Percentiles rank a stretch among this genome's conserved stretches.
phyloP scores from a whole-genome alignment of 2,888 invertebrate genomes.

The Esperia sulphurella region DNA sequence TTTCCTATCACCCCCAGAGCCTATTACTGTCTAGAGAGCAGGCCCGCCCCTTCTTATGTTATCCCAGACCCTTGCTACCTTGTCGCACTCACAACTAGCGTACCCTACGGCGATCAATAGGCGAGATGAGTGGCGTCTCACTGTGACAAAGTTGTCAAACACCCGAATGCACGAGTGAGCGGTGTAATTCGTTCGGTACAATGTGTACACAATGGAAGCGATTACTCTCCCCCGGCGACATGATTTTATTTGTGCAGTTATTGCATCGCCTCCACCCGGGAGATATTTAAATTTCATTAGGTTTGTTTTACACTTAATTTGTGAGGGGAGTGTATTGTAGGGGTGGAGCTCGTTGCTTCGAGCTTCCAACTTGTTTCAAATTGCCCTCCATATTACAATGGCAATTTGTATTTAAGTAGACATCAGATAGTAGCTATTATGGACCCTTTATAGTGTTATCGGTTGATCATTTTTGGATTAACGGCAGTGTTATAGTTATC shows the following conservation, averaged over 20 bases:
- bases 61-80: constrained; percentile 46
- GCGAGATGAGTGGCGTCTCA: constrained; percentile 22
- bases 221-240: constrained; percentile 73
- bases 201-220: constrained; percentile 72
- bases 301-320: constrained; percentile 80
- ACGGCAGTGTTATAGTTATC: constrained; percentile 7
- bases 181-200: constrained; percentile 53
- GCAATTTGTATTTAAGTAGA: constrained; percentile 70
- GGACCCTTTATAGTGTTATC: constrained; percentile 45
- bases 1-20: constrained; percentile 69
- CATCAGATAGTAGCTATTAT: constrained; percentile 50
- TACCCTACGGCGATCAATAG: constrained; percentile 9
- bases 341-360: constrained; percentile 63
- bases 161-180: too few species aligned
- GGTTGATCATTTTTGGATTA: constrained; percentile 9
- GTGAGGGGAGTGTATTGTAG: constrained; percentile 66
- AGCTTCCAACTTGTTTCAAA: constrained; percentile 57
- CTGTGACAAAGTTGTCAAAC: constrained; percentile 55
- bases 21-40: constrained; percentile 67
- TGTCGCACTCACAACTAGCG: constrained; percentile 41
- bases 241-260: constrained; percentile 77
- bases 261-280: constrained; percentile 68
- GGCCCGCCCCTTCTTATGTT: constrained; percentile 63
- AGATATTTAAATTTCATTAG: constrained; percentile 80
- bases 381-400: constrained; percentile 60